Conservation (phyloP, 2,797 vertebrate species). For the Alosa sapidissima region DNA sequence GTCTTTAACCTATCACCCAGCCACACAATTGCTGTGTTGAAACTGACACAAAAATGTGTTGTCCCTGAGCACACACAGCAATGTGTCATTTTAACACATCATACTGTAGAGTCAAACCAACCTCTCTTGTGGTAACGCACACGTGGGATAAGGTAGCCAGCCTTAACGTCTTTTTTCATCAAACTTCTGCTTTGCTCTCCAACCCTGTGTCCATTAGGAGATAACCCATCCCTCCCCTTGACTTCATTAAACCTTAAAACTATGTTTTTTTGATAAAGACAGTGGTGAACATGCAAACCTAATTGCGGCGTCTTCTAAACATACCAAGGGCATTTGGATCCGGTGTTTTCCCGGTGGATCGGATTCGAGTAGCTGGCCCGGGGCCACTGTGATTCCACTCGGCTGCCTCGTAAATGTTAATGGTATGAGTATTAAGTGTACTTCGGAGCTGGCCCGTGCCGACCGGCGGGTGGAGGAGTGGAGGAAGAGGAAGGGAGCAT, state of each 20-base stretch:
- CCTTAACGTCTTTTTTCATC: neutral
- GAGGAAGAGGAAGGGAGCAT: slow-evolving; percentile 25
- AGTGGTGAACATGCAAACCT: slow-evolving; percentile 36
- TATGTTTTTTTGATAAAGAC: slow-evolving; percentile 34
- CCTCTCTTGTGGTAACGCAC: neutral
- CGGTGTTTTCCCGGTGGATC: slow-evolving; percentile 4
- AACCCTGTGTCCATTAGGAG: neutral
- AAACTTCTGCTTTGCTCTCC: neutral
- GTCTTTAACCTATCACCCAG: no score
- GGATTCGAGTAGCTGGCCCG: slow-evolving; percentile 27
- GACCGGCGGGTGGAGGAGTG: slow-evolving; percentile 24
- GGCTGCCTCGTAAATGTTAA: slow-evolving; percentile 33
- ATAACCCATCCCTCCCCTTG: neutral
- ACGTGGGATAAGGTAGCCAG: neutral
- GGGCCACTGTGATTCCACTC: slow-evolving; percentile 37
- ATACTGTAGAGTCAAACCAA: neutral
- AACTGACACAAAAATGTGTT: no score
- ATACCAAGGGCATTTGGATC: slow-evolving; percentile 24
- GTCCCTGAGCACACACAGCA: no score
- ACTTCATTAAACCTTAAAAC: slow-evolving; percentile 13
- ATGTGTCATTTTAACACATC: no score
- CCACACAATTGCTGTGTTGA: no score
- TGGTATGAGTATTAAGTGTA: slow-evolving; percentile 29
- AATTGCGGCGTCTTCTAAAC: neutral
- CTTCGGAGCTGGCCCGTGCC: slow-evolving; percentile 16